Percentiles rank a stretch among this genome's conserved stretches.
These are phyloP conservation scores for Heterochromis multidens DNA, from an alignment of 2,113 vertebrate genomes.

Conservation along the genomic window DNA sequence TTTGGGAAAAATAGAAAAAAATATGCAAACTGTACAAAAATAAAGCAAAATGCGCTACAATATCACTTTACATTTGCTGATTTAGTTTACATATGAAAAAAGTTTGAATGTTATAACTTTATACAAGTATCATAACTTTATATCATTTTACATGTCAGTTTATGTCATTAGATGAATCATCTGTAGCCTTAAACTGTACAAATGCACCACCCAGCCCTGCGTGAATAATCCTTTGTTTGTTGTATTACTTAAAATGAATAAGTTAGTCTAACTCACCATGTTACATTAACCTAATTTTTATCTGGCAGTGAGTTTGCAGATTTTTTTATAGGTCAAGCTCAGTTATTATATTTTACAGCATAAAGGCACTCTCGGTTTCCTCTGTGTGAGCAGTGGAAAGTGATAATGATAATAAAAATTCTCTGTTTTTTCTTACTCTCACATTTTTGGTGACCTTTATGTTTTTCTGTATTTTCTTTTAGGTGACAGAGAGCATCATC, in stretches of 20 bases:
- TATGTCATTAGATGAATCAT: background rate
- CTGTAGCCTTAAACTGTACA: background rate
- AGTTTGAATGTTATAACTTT: background rate
- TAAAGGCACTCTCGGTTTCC: background rate
- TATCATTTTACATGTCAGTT: background rate
- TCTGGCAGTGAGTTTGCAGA: background rate
- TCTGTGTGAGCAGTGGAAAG: background rate
- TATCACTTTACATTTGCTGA: background rate
- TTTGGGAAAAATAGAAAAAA: background rate
- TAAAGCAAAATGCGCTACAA: background rate
- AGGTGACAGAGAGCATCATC: constrained; percentile 82
- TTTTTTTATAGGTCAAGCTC: background rate
- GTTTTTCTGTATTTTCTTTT: background rate
- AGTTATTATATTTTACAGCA: background rate
- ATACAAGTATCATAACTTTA: background rate
- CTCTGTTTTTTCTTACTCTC: background rate
- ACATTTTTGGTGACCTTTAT: background rate
- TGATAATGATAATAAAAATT: too few relatives aligned
- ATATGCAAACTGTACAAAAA: background rate
- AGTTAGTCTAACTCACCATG: background rate
- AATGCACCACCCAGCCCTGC: background rate
- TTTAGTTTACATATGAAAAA: background rate
- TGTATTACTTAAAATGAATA: background rate
- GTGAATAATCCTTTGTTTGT: background rate
- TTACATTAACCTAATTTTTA: background rate